These are phyloP conservation scores for Caenorhabditis sp. DNA, from an alignment of 2,888 invertebrate genomes.

Conservation along the genomic window DNA sequence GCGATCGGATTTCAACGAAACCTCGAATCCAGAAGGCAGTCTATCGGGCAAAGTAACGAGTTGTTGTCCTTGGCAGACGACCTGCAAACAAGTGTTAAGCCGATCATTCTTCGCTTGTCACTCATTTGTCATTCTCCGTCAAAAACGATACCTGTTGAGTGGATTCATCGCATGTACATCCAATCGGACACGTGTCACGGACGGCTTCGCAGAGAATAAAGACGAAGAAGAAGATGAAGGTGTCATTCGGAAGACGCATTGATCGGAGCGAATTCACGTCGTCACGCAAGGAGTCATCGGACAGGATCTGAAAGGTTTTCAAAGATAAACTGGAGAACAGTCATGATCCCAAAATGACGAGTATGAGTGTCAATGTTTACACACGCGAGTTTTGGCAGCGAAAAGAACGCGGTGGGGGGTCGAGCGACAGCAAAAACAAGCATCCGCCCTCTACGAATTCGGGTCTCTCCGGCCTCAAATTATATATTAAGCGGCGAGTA, in stretches of 20 bases:
- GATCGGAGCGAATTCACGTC: constrained; percentile 3
- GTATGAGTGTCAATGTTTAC: no score
- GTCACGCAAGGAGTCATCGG: constrained; percentile 13
- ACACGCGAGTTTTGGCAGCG: not conserved
- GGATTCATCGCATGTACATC: constrained; percentile 45
- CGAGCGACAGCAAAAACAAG: constrained; percentile 5
- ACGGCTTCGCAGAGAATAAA: not conserved
- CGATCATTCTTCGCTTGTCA: constrained; percentile 11
- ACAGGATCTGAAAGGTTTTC: not conserved
- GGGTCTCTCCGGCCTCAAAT: not conserved
- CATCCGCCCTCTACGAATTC: no score
- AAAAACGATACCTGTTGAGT: constrained; percentile 18
- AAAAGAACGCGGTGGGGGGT: not conserved
- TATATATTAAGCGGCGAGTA: constrained; percentile 16
- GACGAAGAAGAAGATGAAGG: not conserved
- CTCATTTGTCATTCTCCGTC: constrained; percentile 11
- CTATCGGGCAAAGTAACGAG: constrained; percentile 57
- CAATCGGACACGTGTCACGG: constrained; percentile 51
- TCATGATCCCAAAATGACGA: no score
- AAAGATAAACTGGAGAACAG: not conserved
- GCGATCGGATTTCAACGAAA: not conserved
- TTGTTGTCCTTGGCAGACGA: constrained; percentile 56
- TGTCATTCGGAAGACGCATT: constrained; percentile 28
- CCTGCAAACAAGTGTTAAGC: constrained; percentile 33
- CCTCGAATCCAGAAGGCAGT: constrained; percentile 54